Evolutionary conservation across 2,113 vertebrate genomes (phyloP).

Genomic region (Calyptommatus sinebrachiatus): DNA sequence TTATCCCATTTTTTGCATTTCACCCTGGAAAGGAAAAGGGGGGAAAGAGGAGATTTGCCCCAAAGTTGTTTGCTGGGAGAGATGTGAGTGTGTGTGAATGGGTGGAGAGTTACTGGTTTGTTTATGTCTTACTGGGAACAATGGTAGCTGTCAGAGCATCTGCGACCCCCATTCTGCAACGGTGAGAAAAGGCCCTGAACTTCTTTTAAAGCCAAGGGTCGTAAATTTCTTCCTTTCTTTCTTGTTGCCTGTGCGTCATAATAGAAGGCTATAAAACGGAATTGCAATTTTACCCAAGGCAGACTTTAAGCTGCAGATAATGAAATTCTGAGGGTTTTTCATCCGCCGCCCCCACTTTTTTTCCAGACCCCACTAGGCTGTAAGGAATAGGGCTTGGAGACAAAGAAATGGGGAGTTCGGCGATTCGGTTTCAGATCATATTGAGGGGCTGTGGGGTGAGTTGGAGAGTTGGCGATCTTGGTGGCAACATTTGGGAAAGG

Average conservation of each 20-base stretch:
- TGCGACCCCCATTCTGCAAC: slow-evolving; percentile 68
- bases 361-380: neutral
- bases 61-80: neutral
- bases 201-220: slow-evolving; percentile 68
- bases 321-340: slow-evolving; percentile 64
- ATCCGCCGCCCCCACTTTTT: neutral
- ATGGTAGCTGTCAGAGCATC: slow-evolving; percentile 73
- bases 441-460: neutral
- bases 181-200: slow-evolving; percentile 74
- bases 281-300: slow-evolving; percentile 75
- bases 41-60: neutral
- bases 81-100: slow-evolving; percentile 31
- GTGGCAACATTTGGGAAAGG: too few species aligned
- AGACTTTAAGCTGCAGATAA: slow-evolving; percentile 70
- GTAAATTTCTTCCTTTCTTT: slow-evolving; percentile 63
- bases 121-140: slow-evolving; percentile 72
- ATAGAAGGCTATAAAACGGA: slow-evolving; percentile 73
- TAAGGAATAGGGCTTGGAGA: slow-evolving; percentile 12
- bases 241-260: slow-evolving; percentile 62
- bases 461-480: neutral
- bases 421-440: slow-evolving; percentile 6
- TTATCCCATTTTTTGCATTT: slow-evolving; percentile 32
- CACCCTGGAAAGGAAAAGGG: neutral
- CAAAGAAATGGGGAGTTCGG: slow-evolving; percentile 28
- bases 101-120: slow-evolving; percentile 64